Conservation (phyloP, 2,888 invertebrate genomes). For the Caenorhabditis auriculariae region DNA sequence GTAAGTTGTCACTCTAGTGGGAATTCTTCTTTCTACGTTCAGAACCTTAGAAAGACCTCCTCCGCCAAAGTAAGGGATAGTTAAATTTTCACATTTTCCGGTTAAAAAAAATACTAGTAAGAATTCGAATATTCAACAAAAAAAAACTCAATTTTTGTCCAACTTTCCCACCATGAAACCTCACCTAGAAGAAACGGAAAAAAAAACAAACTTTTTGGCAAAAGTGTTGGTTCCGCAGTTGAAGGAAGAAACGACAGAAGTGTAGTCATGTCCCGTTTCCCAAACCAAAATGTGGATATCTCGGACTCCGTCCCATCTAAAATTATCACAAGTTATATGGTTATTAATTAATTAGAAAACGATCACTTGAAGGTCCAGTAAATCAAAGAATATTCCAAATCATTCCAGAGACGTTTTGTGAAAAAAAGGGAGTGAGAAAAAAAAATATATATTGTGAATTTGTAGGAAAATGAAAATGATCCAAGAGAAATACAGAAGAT, state of each 20-base stretch:
- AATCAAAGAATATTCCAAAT: neutral
- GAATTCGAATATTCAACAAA: neutral
- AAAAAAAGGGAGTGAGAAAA: too few relatives aligned
- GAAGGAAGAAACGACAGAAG: constrained; percentile 85
- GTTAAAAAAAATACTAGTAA: neutral
- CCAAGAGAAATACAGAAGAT: neutral
- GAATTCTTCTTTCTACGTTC: too few relatives aligned
- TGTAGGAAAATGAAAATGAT: neutral
- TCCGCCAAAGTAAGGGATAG: neutral
- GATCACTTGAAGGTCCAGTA: too few relatives aligned
- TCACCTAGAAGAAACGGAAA: neutral
- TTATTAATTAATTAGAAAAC: neutral
- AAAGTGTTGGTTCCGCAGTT: constrained; percentile 94
- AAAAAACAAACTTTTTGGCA: constrained; percentile 75
- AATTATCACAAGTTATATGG: constrained; percentile 3
- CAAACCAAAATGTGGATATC: constrained; percentile 82
- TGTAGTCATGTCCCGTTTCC: constrained; percentile 77
- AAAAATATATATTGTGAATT: neutral
- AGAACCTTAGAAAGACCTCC: too few relatives aligned
- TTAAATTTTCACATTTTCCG: neutral
- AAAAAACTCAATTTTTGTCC: neutral
- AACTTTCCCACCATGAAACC: neutral
- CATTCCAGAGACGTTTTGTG: neutral
- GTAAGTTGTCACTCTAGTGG: too few relatives aligned
- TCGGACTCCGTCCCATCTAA: constrained; percentile 81